phyloP scores from a whole-genome alignment of 2,113 vertebrate genomes.

The Misgurnus anguillicaudatus region DNA sequence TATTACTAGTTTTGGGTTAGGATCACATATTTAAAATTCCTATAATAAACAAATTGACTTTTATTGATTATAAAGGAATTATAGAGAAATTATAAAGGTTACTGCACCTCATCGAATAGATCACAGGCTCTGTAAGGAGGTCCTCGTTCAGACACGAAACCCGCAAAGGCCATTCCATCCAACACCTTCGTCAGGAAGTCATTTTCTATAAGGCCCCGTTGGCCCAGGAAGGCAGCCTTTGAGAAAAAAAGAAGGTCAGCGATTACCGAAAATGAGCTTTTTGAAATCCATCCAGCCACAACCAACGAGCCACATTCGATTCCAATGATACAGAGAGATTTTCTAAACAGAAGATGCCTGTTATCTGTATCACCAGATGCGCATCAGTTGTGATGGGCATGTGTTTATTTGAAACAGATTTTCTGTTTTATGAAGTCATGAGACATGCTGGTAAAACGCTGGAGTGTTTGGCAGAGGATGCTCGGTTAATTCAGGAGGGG shows the following conservation, averaged over 20 bases:
- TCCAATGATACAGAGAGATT: slow-evolving; percentile 11
- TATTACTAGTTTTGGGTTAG: too few relatives aligned
- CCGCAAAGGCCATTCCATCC: slow-evolving; percentile 98
- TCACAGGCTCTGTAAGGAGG: slow-evolving; percentile 93
- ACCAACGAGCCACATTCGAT: slow-evolving; percentile 1
- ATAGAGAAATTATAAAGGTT: too few relatives aligned
- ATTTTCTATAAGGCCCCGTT: slow-evolving; percentile 94
- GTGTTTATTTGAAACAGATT: slow-evolving; percentile 32
- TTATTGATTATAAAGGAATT: too few relatives aligned
- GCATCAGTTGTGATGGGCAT: background rate
- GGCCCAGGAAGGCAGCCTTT: slow-evolving; percentile 94
- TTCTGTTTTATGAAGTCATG: background rate
- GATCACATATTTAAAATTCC: too few relatives aligned
- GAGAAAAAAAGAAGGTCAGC: slow-evolving; percentile 58
- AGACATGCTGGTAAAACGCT: background rate
- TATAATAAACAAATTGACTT: too few relatives aligned
- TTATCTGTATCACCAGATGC: slow-evolving; percentile 6
- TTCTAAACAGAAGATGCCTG: slow-evolving; percentile 22
- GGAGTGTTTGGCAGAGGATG: slow-evolving; percentile 60
- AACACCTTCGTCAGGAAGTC: slow-evolving; percentile 97
- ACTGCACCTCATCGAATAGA: slow-evolving; percentile 95
- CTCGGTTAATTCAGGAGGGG: slow-evolving; percentile 58
- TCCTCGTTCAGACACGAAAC: slow-evolving; percentile 96
- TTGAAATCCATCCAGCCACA: slow-evolving; percentile 27
- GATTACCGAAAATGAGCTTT: background rate